These are phyloP conservation scores for Agonopterix arenella DNA, from an alignment of 2,888 invertebrate species.

Conservation along the genomic window DNA sequence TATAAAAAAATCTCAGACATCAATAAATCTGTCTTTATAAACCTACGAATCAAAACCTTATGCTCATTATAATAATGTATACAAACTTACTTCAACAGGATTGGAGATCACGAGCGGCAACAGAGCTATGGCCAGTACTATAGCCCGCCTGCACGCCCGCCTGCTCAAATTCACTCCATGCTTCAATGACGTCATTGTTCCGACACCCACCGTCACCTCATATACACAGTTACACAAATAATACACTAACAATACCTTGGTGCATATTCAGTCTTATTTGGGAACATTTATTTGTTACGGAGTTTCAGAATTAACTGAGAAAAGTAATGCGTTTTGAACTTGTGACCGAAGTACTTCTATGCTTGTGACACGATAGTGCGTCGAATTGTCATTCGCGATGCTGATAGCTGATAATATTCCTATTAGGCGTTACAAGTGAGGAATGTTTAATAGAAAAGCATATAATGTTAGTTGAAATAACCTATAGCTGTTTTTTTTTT, in stretches of 20 bases:
- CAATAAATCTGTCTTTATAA: no score
- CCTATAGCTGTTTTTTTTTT: no score
- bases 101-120: slow-evolving; percentile 35
- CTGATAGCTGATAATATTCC: slow-evolving; percentile 30
- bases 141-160: slow-evolving; percentile 79
- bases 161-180: slow-evolving; percentile 83
- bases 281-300: background rate
- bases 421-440: slow-evolving; percentile 1
- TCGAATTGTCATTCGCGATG: slow-evolving; percentile 37
- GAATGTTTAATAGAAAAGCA: no score
- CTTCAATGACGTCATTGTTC: slow-evolving; percentile 75
- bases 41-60: no score
- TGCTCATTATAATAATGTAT: background rate
- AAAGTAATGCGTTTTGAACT: background rate
- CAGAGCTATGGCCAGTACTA: slow-evolving; percentile 30
- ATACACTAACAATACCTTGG: slow-evolving; percentile 5
- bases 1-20: no score
- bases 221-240: slow-evolving; percentile 19
- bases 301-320: background rate
- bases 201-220: slow-evolving; percentile 22
- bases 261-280: slow-evolving; percentile 15
- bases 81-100: slow-evolving; percentile 58
- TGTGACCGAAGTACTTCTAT: no score
- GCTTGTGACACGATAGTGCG: background rate
- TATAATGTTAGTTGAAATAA: background rate